Evolutionary conservation across 2,113 vertebrate genomes (phyloP).

Genomic region (Pseudolaguvia tuberculata): DNA sequence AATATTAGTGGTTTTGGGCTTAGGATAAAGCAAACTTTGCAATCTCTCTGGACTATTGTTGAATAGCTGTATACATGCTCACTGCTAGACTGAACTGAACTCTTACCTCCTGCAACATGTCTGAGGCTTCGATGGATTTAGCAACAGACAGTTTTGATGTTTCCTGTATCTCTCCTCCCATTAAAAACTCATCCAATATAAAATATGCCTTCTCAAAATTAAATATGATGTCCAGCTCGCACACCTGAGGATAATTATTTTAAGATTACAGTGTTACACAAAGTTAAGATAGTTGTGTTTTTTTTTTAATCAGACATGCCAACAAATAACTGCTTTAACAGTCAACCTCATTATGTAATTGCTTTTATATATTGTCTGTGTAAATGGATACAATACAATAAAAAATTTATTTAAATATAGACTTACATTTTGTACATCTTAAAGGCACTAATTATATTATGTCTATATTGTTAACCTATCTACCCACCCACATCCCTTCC

Average conservation of each 20-base stretch:
- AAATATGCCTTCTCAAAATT: conserved; percentile 99
- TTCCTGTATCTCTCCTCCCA: conserved; percentile 94
- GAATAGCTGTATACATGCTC: not conserved
- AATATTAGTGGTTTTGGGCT: not conserved
- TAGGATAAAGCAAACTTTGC: not conserved
- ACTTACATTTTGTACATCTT: not conserved
- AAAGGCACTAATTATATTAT: not conserved
- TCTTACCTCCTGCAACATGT: conserved; percentile 97
- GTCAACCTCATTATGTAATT: not conserved
- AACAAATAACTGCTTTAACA: not conserved
- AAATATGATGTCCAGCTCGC: conserved; percentile 97
- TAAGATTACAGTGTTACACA: not conserved
- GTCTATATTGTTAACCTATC: too few relatives aligned
- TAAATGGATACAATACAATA: conserved; percentile 9
- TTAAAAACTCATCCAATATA: conserved; percentile 96
- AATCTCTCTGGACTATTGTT: not conserved
- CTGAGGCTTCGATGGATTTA: conserved; percentile 86
- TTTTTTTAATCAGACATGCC: not conserved
- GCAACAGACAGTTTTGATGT: conserved; percentile 88
- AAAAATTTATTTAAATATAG: not conserved
- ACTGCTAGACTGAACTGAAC: not conserved
- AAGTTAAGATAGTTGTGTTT: not conserved
- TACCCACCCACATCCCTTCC: too few relatives aligned
- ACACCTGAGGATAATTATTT: conserved; percentile 74
- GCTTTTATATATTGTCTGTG: not conserved